Conservation (phyloP, 2,888 invertebrate species). For the Andrena camellia region DNA sequence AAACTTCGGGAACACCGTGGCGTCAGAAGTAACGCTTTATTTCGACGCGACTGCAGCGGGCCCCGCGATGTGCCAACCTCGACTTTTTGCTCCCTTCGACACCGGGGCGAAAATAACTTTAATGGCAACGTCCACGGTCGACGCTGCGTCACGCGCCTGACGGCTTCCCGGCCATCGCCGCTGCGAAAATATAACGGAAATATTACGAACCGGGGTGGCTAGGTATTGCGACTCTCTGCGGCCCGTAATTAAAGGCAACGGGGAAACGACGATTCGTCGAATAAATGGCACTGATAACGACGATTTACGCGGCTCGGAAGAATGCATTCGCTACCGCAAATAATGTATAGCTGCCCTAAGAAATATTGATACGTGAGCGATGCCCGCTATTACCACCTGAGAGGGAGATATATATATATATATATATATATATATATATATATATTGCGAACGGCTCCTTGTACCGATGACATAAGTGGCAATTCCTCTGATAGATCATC, state of each 20-base stretch:
- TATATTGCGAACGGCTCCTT: constrained; percentile 37
- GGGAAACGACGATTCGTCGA: constrained; percentile 2
- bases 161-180: constrained; percentile 3
- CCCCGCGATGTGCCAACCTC: constrained; percentile 8
- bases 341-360: constrained; percentile 59
- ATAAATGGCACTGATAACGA: constrained; percentile 56
- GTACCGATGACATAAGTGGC: constrained; percentile 72
- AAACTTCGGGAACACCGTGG: constrained; percentile 11
- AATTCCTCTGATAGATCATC: constrained; percentile 77
- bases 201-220: not conserved
- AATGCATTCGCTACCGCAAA: constrained; percentile 56
- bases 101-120: constrained; percentile 39
- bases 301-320: constrained; percentile 52
- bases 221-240: not conserved
- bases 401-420: constrained; percentile 36
- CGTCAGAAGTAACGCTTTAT: constrained; percentile 46
- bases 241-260: constrained; percentile 45
- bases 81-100: constrained; percentile 31
- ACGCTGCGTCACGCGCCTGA: constrained; percentile 13
- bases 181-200: constrained; percentile 24
- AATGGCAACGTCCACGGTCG: constrained; percentile 23
- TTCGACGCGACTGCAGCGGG: not conserved
- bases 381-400: constrained; percentile 63
- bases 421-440: constrained; percentile 39
- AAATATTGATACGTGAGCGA: constrained; percentile 66